Evolutionary conservation across 2,113 vertebrate genomes (phyloP), one percentile per base, ranked within the genome.

Genomic region (Electrona antarctica): DNA sequence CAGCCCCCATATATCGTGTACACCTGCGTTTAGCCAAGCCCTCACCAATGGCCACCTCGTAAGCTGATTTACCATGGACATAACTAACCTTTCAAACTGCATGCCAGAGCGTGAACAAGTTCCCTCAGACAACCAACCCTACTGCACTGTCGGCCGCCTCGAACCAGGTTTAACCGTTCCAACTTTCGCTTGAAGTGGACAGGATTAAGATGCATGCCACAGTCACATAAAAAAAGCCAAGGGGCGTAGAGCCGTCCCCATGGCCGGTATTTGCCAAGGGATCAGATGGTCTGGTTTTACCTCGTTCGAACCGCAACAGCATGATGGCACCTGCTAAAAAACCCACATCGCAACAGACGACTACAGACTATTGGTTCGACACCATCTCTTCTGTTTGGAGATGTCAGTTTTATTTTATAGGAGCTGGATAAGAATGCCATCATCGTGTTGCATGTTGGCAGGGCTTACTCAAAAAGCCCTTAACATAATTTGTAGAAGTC

Each of bases 401-500:
- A 54, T 12, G 12, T 13, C 51, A 1, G 12, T 54, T 12, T 54
- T 54, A 11, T 54, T 54, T 54, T 54, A 13, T 12, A 41, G 3
- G 33, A 41, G 33, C 33, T 41, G 33, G 33, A 41, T 41, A 41
- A 41, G 5, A 41, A 41, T 6, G 33, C 33, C 33, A 41, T 41
- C 33, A 41, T 41, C 0, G 3, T 41, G 33, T 41, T 41, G 33
- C 33, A 41, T 41, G 5, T 41, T 41, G 3, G 33, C 33, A 41
- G 33, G 33, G 33, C 5, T 41, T 41, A 41, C 3, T 41, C 33
- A 41, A 21, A 21, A 21, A 41, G 33, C 33, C 33, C 33, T 41
- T 41, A 41, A 41, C 5, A 41, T 41, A 41, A 10, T 12, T 13
- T 54, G n/a, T 13, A 54, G 51, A 54, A 13, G 62, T 83, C 57